Conservation (phyloP, 1,140 invertebrate genomes). For the Atopsyche davidsoni region DNA sequence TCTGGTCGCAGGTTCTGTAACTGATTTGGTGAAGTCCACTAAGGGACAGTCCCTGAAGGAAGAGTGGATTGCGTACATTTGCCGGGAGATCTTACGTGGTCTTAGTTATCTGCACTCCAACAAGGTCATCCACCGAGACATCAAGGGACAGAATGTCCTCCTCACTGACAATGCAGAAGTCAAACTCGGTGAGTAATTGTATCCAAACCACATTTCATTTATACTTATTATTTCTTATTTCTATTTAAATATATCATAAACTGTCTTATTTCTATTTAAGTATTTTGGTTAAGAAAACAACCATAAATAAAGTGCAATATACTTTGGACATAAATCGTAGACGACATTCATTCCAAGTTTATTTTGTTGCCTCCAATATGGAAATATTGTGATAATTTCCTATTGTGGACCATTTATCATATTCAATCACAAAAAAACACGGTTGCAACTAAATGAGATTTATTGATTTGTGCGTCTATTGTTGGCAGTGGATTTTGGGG, state of each 20-base stretch:
- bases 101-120: conserved; percentile 96
- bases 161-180: conserved; percentile 99
- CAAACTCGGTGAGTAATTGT: conserved; percentile 80
- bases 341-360: too few relatives aligned
- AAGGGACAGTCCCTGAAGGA: conserved; percentile 97
- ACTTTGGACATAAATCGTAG: too few relatives aligned
- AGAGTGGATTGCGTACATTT: conserved; percentile 99
- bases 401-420: too few relatives aligned
- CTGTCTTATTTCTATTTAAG: too few relatives aligned
- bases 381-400: too few relatives aligned
- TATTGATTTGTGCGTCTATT: conserved; percentile 9
- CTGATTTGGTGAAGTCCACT: conserved; percentile 98
- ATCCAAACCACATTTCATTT: too few relatives aligned
- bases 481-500: conserved; percentile 94
- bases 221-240: too few relatives aligned
- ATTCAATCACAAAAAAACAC: background rate
- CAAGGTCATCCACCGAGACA: conserved; percentile 99
- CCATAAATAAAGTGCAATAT: too few relatives aligned
- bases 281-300: too few relatives aligned
- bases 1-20: conserved; percentile 70
- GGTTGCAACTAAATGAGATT: background rate
- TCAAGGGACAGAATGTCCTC: conserved; percentile 99
- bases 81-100: conserved; percentile 93
- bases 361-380: too few relatives aligned
- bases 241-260: too few relatives aligned